Base-by-base conservation (phyloP, 1,140 invertebrate species). In the Thaumatotibia leucotreta region DNA sequence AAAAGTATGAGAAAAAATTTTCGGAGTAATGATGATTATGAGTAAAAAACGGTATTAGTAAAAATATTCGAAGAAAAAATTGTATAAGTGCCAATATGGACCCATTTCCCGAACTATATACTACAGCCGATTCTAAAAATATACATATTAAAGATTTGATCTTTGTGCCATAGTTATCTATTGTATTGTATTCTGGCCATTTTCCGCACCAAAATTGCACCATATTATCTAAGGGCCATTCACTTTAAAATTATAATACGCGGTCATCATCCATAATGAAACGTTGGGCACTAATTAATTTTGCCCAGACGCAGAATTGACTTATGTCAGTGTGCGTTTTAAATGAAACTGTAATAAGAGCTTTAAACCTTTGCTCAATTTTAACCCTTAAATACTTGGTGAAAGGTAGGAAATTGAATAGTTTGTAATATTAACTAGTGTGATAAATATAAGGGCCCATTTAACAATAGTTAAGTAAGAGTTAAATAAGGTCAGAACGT, bases 231-330 rank as follows among this genome's bases (percentile, higher is more conserved):
- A n/a, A 2, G 27, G 11, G 5, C n/a, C 20, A 29, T 61, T 33
- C 58, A 17, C 27, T 61, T 14, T 6, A 22, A 29, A 29, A 29
- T 61, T 20, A 17, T 61, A 8, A 27, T 61, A 61, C 58, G 24
- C 61, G 11, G 29, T 62, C 61, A 33, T 31, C 61, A 62, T 63
- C 69, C 66, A 45, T 76, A 80, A 77, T 77, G 68, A 77, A 80
- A 75, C 67, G 70, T 70, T 72, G 66, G 72, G 73, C 73, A 72
- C 76, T 82, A 81, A 82, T 82, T 84, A 79, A 79, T 84, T 82
- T 79, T 66, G 74, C 65, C 73, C 74, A 70, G 74, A 68, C 70
- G 67, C 69, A 71, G 74, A 80, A 80, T 76, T 82, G 78, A 84
- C 78, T 76, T 80, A 75, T 74, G 75, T 68, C 72, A 67, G 32